Percentiles rank a stretch among this genome's conserved stretches.
phyloP scores from a whole-genome alignment of 1,140 invertebrate genomes.

The Homarus americanus region DNA sequence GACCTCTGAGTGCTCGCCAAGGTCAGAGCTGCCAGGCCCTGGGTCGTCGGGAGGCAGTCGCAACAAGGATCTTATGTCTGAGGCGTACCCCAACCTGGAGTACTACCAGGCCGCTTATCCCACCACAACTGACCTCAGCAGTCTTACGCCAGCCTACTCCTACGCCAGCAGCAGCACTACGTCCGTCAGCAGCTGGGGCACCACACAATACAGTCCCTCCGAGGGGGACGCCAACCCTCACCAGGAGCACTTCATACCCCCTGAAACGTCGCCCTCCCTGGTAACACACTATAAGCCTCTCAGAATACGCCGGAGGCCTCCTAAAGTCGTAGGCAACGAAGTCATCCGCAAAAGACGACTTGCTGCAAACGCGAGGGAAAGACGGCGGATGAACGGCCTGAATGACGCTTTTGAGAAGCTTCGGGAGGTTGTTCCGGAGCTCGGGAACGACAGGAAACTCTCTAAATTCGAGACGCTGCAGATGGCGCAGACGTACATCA shows the following conservation, averaged over 20 bases:
- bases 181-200: neutral
- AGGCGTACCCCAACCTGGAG: constrained; percentile 53
- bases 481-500: constrained; percentile 67
- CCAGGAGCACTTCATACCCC: constrained; percentile 53
- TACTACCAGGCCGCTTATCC: constrained; percentile 52
- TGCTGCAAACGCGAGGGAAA: constrained; percentile 87
- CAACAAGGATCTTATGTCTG: constrained; percentile 29
- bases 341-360: constrained; percentile 80
- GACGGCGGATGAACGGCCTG: constrained; percentile 89
- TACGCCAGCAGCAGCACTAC: constrained; percentile 5
- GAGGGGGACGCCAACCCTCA: neutral
- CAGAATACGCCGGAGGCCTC: constrained; percentile 50
- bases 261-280: constrained; percentile 14
- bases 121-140: constrained; percentile 45
- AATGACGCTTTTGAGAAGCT: constrained; percentile 88
- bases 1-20: constrained; percentile 50
- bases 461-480: constrained; percentile 61
- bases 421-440: constrained; percentile 42
- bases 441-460: constrained; percentile 55
- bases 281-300: constrained; percentile 59
- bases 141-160: constrained; percentile 36
- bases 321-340: constrained; percentile 52
- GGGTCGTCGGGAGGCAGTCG: neutral
- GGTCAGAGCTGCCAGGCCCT: constrained; percentile 14
- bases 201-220: neutral